Evolutionary conservation across 1,140 invertebrate genomes (phyloP).

Genomic region (Colletes latitarsis): DNA sequence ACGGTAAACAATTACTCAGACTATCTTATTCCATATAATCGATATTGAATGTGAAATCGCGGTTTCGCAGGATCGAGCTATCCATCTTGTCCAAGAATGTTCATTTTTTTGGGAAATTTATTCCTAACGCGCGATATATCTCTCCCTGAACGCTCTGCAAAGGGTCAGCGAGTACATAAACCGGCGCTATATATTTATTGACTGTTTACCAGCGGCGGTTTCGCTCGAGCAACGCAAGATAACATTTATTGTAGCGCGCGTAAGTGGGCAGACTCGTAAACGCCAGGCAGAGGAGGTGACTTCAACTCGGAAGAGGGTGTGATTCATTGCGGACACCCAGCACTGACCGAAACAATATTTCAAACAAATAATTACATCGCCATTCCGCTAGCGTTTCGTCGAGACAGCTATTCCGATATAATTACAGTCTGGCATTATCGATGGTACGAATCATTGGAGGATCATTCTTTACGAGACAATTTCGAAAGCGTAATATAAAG

Average conservation of each 20-base stretch:
- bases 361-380: slow-evolving; percentile 37
- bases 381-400: slow-evolving; percentile 11
- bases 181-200: slow-evolving; percentile 37
- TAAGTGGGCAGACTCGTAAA: slow-evolving; percentile 40
- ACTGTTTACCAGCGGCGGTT: slow-evolving; percentile 39
- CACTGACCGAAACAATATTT: slow-evolving; percentile 9
- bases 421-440: not conserved
- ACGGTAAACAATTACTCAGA: too few relatives aligned
- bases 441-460: too few relatives aligned
- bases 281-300: not conserved
- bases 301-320: not conserved
- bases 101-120: not conserved
- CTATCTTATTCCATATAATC: too few relatives aligned
- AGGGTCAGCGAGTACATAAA: not conserved
- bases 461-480: too few relatives aligned
- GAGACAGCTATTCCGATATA: slow-evolving; percentile 2
- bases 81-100: not conserved
- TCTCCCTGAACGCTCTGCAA: not conserved
- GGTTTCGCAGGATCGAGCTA: too few relatives aligned
- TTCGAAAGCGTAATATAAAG: too few relatives aligned
- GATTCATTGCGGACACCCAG: slow-evolving; percentile 30
- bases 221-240: slow-evolving; percentile 2
- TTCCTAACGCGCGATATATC: slow-evolving; percentile 11
- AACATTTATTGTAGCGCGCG: slow-evolving; percentile 27
- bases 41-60: too few relatives aligned